A percentile compares a stretch with the other conserved stretches of the same genome.
phyloP scores from a whole-genome alignment of 2,888 invertebrate species.

The Callinectes sapidus region DNA sequence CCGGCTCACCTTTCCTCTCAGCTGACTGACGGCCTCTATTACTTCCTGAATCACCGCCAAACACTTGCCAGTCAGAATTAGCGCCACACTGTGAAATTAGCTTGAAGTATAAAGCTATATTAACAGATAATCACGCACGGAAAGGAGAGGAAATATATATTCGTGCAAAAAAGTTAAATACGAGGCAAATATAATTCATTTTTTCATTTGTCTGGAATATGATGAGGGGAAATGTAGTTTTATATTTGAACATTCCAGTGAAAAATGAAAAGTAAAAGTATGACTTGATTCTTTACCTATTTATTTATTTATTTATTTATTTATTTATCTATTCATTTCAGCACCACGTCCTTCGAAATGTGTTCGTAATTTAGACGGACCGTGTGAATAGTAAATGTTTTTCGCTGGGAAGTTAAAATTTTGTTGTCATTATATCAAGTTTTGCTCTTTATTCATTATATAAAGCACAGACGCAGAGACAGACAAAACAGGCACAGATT shows the following conservation, averaged over 20 bases:
- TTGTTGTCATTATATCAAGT: too few species aligned
- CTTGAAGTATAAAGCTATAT: neutral
- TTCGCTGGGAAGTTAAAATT: too few species aligned
- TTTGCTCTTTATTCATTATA: too few species aligned
- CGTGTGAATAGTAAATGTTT: too few species aligned
- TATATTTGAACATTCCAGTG: neutral
- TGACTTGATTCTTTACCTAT: too few species aligned
- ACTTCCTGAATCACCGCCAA: neutral
- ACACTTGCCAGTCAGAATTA: slow-evolving; percentile 18
- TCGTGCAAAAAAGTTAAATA: neutral
- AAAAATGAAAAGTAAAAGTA: too few species aligned
- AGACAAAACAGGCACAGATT: too few species aligned
- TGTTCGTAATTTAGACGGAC: too few species aligned
- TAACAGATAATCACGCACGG: neutral
- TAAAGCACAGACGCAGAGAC: too few species aligned
- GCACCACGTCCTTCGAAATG: too few species aligned
- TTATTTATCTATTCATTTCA: too few species aligned
- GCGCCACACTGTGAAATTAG: neutral
- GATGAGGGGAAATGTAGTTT: neutral
- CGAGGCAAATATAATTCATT: neutral
- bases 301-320: too few species aligned
- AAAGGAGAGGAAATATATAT: neutral
- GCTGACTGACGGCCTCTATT: neutral
- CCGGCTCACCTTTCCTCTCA: neutral
- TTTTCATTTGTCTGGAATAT: neutral